phyloP scores from a whole-genome alignment of 2,113 vertebrate species.

The Psittacara wagleri region DNA sequence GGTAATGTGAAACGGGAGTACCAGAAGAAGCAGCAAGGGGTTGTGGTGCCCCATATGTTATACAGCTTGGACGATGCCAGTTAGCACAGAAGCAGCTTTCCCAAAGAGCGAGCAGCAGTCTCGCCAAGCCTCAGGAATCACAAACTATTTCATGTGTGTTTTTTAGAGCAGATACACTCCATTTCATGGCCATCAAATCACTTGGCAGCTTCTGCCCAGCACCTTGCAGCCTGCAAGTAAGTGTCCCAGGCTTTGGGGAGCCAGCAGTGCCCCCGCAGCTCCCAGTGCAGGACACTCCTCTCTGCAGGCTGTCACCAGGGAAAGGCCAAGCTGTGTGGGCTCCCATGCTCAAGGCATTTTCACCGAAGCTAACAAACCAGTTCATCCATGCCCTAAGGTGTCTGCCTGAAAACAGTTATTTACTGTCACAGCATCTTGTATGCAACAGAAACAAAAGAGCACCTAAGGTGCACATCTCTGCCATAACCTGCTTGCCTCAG shows the following conservation, averaged over 20 bases:
- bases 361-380: slow-evolving; percentile 7
- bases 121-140: not conserved
- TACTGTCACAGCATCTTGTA: not conserved
- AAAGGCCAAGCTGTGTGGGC: not conserved
- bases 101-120: not conserved
- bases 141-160: not conserved
- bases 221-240: not conserved
- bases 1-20: not conserved
- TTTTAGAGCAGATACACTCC: not conserved
- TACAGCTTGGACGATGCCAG: not conserved
- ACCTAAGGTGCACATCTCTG: not conserved
- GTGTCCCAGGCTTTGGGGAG: not conserved
- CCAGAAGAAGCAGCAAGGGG: not conserved
- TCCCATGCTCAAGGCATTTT: not conserved
- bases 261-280: not conserved
- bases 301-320: not conserved
- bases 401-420: not conserved
- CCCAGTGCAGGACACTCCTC: not conserved
- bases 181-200: not conserved
- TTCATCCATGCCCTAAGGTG: slow-evolving; percentile 9
- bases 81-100: not conserved
- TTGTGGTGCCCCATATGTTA: not conserved
- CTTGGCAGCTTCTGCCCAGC: not conserved
- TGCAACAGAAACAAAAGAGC: not conserved
- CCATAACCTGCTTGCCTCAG: not conserved